These are phyloP conservation scores for Coelopa pilipes DNA, from an alignment of 2,888 invertebrate species.

Conservation along the genomic window DNA sequence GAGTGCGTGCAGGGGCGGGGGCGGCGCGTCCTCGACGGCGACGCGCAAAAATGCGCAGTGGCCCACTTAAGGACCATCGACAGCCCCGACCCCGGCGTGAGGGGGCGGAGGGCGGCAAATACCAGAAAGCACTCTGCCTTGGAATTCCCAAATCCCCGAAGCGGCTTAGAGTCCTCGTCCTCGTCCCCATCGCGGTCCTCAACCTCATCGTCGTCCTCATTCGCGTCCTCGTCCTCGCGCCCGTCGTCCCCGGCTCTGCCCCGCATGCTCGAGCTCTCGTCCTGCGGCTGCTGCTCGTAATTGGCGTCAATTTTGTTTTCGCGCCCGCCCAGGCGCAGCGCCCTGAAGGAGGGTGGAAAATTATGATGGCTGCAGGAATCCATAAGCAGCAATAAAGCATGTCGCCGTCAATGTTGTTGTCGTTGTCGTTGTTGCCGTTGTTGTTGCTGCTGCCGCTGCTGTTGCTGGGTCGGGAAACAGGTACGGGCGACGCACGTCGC, in stretches of 20 bases:
- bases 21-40: conserved; percentile 20
- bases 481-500: no score
- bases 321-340: conserved; percentile 57
- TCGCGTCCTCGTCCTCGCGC: conserved; percentile 1
- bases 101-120: no score
- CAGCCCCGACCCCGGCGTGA: neutral
- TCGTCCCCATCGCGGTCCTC: neutral
- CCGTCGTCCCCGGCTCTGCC: conserved; percentile 38
- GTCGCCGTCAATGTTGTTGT: no score
- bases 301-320: conserved; percentile 69
- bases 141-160: conserved; percentile 66
- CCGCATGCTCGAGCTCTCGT: neutral
- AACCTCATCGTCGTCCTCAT: neutral
- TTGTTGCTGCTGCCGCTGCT: no score
- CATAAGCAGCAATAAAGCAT: conserved; percentile 19
- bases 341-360: neutral
- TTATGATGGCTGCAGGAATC: conserved; percentile 26
- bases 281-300: conserved; percentile 63
- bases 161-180: conserved; percentile 58
- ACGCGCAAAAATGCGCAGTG: conserved; percentile 45
- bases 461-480: no score
- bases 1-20: no score
- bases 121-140: conserved; percentile 10
- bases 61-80: conserved; percentile 43
- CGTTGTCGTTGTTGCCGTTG: no score